Evolutionary conservation across 1,140 invertebrate species (phyloP).

Genomic region (Physella acuta): DNA sequence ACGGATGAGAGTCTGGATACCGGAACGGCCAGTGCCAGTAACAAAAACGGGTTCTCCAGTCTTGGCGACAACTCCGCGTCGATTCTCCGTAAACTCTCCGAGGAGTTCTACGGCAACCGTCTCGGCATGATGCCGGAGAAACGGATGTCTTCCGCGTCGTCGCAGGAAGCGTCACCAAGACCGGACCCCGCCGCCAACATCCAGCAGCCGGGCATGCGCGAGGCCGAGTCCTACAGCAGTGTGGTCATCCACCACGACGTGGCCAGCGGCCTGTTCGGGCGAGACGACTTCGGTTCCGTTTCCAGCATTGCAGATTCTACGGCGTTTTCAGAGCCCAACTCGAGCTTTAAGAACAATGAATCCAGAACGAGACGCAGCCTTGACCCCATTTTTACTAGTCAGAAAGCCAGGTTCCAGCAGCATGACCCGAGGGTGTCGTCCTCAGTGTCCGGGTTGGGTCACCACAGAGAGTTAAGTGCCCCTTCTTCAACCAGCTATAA

Average conservation of each 20-base stretch:
- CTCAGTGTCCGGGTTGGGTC: background rate
- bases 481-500: background rate
- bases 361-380: constrained; percentile 36
- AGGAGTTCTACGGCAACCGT: constrained; percentile 45
- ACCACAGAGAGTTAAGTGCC: constrained; percentile 14
- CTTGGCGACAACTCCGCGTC: constrained; percentile 57
- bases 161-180: constrained; percentile 33
- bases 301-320: constrained; percentile 38
- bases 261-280: constrained; percentile 41
- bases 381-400: constrained; percentile 32
- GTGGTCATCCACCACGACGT: constrained; percentile 49
- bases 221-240: constrained; percentile 51
- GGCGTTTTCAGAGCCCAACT: constrained; percentile 28
- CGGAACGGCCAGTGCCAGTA: background rate
- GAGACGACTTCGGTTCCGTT: constrained; percentile 43
- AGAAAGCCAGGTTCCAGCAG: background rate
- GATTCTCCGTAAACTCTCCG: constrained; percentile 71
- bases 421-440: background rate
- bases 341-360: constrained; percentile 15
- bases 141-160: constrained; percentile 40
- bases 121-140: constrained; percentile 33
- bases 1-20: constrained; percentile 24
- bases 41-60: background rate
- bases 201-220: constrained; percentile 40
- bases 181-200: constrained; percentile 33